Evolutionary conservation across 1,140 invertebrate species (phyloP).

Genomic region (Diuraphis noxia): DNA sequence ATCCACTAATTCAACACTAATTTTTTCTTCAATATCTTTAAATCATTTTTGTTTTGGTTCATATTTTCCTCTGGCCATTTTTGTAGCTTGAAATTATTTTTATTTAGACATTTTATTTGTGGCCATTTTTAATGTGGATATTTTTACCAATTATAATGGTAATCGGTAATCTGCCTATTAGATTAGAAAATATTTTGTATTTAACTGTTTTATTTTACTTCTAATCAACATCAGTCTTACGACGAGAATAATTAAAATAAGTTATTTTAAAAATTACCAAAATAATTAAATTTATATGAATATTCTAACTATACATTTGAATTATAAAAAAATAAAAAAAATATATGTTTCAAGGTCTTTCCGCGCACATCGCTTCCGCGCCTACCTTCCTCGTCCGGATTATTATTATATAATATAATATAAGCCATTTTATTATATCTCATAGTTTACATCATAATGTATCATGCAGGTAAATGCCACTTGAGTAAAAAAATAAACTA

Average conservation of each 20-base stretch:
- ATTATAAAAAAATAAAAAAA: neutral
- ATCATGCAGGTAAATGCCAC: neutral
- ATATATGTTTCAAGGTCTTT: slow-evolving; percentile 11
- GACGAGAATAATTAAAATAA: neutral
- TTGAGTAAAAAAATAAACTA: neutral
- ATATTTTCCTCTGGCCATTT: too few species aligned
- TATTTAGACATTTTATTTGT: too few species aligned
- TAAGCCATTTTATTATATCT: neutral
- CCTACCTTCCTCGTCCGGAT: neutral
- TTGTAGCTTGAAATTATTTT: too few species aligned
- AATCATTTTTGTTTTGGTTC: too few species aligned
- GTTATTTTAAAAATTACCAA: neutral
- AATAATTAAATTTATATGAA: neutral
- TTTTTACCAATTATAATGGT: neutral
- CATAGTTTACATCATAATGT: neutral
- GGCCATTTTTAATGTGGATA: neutral
- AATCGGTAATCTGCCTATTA: neutral
- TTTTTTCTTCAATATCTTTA: too few species aligned
- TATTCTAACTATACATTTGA: neutral
- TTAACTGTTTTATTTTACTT: neutral
- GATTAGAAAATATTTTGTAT: neutral
- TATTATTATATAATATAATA: neutral
- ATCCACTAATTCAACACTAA: too few species aligned
- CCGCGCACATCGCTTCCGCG: neutral
- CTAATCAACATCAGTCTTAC: neutral